These are phyloP conservation scores for Atrichornis clamosus DNA, from an alignment of 2,113 vertebrate genomes.

Conservation along the genomic window DNA sequence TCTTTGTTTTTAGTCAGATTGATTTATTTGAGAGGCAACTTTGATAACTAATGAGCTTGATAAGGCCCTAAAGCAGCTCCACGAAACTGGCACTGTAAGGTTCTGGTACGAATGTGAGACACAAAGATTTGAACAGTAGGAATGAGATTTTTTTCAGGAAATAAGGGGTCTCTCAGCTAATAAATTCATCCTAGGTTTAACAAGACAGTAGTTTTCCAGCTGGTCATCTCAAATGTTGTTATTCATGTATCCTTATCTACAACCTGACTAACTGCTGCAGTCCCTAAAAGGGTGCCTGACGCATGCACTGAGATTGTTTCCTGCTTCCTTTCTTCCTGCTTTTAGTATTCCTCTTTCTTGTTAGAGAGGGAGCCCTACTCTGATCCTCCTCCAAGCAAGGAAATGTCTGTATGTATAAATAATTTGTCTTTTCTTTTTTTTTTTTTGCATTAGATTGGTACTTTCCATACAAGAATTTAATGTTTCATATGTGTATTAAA, in stretches of 20 bases:
- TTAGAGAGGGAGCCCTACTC: not conserved
- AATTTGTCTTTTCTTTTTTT: not conserved
- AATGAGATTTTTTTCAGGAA: not conserved
- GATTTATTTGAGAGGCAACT: not conserved
- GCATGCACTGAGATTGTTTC: fast-evolving
- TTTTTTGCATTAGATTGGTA: not conserved
- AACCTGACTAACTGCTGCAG: not conserved
- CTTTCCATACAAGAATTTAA: not conserved
- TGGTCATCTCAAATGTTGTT: not conserved
- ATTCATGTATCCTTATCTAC: not conserved
- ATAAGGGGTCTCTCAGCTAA: not conserved
- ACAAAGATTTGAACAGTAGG: not conserved
- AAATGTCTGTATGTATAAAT: not conserved
- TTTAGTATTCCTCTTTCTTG: not conserved
- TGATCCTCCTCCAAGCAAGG: not conserved
- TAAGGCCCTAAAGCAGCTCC: not conserved
- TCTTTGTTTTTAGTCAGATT: not conserved
- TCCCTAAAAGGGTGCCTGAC: not conserved
- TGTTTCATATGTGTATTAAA: not conserved
- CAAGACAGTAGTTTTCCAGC: not conserved
- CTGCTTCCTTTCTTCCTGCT: not conserved
- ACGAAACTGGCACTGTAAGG: not conserved
- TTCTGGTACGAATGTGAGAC: not conserved
- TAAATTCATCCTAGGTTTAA: not conserved
- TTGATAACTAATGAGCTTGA: not conserved